phyloP scores from a whole-genome alignment of 2,888 invertebrate genomes.

The Sarcophaga caerulescens region DNA sequence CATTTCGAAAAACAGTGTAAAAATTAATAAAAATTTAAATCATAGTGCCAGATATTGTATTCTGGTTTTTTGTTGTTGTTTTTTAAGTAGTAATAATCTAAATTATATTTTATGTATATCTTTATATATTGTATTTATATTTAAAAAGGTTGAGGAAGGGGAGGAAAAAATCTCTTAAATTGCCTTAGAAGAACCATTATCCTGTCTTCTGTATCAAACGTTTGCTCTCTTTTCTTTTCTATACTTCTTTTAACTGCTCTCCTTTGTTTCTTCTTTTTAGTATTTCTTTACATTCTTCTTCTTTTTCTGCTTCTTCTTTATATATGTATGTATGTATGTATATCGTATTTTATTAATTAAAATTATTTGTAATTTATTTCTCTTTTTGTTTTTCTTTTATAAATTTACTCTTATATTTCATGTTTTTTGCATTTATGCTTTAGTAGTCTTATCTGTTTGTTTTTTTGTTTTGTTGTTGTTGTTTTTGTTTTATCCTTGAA shows the following conservation, averaged over 20 bases:
- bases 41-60: too few species aligned
- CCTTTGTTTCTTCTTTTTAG: constrained; percentile 21
- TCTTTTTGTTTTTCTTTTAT: constrained; percentile 24
- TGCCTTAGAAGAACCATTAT: constrained; percentile 40
- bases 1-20: too few species aligned
- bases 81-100: not conserved
- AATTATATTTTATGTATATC: not conserved
- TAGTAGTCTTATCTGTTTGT: constrained; percentile 65
- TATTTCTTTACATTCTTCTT: constrained; percentile 5
- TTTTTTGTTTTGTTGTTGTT: constrained; percentile 14
- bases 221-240: constrained; percentile 10
- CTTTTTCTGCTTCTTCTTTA: constrained; percentile 6
- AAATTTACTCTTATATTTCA: too few species aligned
- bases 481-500: constrained; percentile 25
- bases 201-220: not conserved
- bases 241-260: constrained; percentile 11
- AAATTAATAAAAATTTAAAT: too few species aligned
- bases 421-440: constrained; percentile 54
- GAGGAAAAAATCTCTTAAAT: constrained; percentile 53
- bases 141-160: not conserved
- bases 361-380: constrained; percentile 37
- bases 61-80: not conserved
- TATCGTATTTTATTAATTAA: constrained; percentile 42
- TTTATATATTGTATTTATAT: constrained; percentile 2
- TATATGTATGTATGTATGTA: constrained; percentile 25